Percentiles rank a stretch among this genome's conserved stretches.
Evolutionary conservation across 2,113 vertebrate species (phyloP).

Genomic region (Hemibagrus wyckioides): DNA sequence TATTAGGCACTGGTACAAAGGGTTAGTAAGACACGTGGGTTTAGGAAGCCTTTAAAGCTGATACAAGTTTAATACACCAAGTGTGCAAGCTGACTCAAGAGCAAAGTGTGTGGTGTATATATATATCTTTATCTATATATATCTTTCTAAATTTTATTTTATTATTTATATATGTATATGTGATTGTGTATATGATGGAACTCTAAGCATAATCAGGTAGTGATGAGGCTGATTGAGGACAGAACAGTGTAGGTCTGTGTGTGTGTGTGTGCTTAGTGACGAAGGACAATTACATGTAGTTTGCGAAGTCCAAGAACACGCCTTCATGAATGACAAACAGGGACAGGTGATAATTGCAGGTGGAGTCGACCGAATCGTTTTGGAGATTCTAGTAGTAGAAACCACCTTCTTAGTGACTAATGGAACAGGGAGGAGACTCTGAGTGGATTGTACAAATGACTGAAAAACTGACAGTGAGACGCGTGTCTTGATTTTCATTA

Average conservation of each 20-base stretch:
- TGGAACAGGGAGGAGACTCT: background rate
- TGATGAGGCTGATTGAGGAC: background rate
- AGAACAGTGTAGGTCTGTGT: conserved; percentile 6
- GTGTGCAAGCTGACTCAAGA: background rate
- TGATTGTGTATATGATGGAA: conserved; percentile 17
- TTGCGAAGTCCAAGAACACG: background rate
- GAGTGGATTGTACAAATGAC: background rate
- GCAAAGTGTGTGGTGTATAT: background rate
- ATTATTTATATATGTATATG: background rate
- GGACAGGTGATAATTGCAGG: background rate
- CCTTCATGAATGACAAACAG: conserved; percentile 4
- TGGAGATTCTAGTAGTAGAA: background rate
- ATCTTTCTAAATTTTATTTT: no score
- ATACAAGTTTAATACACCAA: background rate
- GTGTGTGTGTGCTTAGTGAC: conserved; percentile 4
- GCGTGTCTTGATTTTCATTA: conserved; percentile 1
- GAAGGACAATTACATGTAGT: background rate
- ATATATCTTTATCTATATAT: background rate
- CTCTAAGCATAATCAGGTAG: background rate
- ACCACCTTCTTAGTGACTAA: background rate
- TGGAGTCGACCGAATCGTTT: background rate
- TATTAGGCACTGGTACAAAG: conserved; percentile 10
- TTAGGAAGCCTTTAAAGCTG: background rate
- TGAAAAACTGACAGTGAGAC: background rate
- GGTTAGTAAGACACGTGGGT: conserved; percentile 7